Base-by-base conservation (phyloP, 1,140 invertebrate genomes). In the Diabrotica virgifera region DNA sequence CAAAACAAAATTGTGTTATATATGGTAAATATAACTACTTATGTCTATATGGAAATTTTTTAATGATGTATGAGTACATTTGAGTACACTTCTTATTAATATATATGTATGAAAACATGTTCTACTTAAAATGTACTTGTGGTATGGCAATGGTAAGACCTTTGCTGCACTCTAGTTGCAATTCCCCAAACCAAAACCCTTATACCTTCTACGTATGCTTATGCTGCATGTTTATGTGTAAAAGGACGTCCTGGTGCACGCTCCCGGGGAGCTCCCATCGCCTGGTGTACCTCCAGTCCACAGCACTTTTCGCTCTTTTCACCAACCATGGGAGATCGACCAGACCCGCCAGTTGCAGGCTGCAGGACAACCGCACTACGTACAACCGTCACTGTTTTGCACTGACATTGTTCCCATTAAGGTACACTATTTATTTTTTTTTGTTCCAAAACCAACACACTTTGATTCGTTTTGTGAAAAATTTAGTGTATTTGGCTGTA, bases 351-450 rank as follows among this genome's bases (percentile, higher is more conserved):
- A 80, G 68, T 75, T 83, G 64, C 80, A 72, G 62, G 73, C 77
- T 63, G 72, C 70, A 70, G 74, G 68, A 40, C 52, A 55, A 9
- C 51, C 58, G 72, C 74, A 74, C 71, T 77, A 77, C 72, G 74
- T 76, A 66, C 80, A 80, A 70, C 66, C 77, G 40, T 36, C 78
- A 50, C 71, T 78, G 71, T 83, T 79, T 81, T 82, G 80, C 79
- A 86, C 86, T 72, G 86, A 88, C 76, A 82, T 89, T 79, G 86
- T 89, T 77, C 85, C 87, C 70, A 86, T 89, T 76, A 84, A 89
- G 86, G 85, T 90, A 86, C 38, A 52, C 52, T 54, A 12, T 54
- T 54, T 57, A 36, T 57, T 37, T 54, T 54, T 54, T 54, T 54
- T 54, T 10, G 9, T 54, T 12, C 24, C 24, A 54, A 12, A 9